Evolutionary conservation across 2,888 invertebrate genomes (phyloP).

Genomic region (Hyposoter didymator): DNA sequence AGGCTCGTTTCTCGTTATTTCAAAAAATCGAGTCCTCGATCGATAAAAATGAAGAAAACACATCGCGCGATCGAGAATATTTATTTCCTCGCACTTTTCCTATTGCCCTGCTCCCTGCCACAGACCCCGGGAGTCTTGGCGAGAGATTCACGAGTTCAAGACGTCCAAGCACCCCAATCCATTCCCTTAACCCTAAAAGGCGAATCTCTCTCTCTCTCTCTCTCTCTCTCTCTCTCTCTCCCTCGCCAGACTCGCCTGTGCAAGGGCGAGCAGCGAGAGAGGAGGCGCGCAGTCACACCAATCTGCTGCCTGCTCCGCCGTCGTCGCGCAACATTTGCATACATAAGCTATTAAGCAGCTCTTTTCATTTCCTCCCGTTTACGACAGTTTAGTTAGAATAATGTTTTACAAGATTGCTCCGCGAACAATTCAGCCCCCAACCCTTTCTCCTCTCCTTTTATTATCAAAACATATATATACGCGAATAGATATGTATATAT

Average conservation of each 20-base stretch:
- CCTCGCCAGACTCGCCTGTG: constrained; percentile 71
- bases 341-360: constrained; percentile 84
- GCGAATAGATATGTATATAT: neutral
- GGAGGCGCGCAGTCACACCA: constrained; percentile 81
- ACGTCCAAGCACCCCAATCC: constrained; percentile 39
- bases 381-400: constrained; percentile 84
- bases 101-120: neutral
- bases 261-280: constrained; percentile 55
- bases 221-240: constrained; percentile 73
- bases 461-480: constrained; percentile 70
- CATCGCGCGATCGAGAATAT: neutral
- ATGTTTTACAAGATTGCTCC: constrained; percentile 83
- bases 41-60: neutral
- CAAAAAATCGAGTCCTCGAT: neutral
- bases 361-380: constrained; percentile 85
- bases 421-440: constrained; percentile 77
- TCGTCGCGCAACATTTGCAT: constrained; percentile 80
- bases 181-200: constrained; percentile 42
- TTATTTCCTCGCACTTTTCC: constrained; percentile 6
- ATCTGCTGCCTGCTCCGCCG: constrained; percentile 79
- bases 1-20: constrained; percentile 6
- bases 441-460: constrained; percentile 61
- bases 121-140: neutral
- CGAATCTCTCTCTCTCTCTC: constrained; percentile 55
- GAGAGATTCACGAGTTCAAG: constrained; percentile 41